A percentile compares a stretch with the other conserved stretches of the same genome.
Evolutionary conservation across 2,113 vertebrate species (phyloP).

Genomic region (Penelope pileata): DNA sequence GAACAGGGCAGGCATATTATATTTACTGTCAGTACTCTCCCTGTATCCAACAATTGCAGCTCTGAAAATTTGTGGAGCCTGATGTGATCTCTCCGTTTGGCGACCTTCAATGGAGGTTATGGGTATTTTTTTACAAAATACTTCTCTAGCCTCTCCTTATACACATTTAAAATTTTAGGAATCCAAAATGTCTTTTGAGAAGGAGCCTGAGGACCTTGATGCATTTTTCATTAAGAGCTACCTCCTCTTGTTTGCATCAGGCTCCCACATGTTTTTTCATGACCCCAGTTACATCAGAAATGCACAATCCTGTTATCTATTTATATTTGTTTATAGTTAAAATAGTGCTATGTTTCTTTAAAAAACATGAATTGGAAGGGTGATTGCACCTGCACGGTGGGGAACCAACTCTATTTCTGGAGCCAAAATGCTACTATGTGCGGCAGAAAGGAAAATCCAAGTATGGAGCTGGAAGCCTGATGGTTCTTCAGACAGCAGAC

Average conservation of each 20-base stretch:
- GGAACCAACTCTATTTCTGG: background rate
- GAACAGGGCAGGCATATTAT: accelerated
- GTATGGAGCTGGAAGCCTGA: accelerated
- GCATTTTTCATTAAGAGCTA: background rate
- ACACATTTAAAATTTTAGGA: background rate
- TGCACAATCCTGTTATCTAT: background rate
- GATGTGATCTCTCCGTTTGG: background rate
- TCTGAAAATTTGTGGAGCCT: background rate
- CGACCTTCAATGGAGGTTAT: background rate
- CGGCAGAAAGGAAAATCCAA: background rate
- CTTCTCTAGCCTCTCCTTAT: background rate
- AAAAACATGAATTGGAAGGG: background rate
- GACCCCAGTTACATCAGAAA: background rate
- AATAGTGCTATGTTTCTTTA: background rate
- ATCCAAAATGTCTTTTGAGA: background rate
- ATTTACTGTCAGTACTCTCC: background rate
- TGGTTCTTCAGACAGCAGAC: background rate
- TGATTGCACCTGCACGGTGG: accelerated
- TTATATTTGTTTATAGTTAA: background rate
- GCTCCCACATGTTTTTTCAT: background rate
- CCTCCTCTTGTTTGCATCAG: background rate
- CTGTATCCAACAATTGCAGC: background rate
- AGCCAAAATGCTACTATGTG: accelerated
- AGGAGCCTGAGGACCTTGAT: background rate
- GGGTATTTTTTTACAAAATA: background rate